Conservation (phyloP, 1,140 invertebrate species). For the Hyles euphorbiae region DNA sequence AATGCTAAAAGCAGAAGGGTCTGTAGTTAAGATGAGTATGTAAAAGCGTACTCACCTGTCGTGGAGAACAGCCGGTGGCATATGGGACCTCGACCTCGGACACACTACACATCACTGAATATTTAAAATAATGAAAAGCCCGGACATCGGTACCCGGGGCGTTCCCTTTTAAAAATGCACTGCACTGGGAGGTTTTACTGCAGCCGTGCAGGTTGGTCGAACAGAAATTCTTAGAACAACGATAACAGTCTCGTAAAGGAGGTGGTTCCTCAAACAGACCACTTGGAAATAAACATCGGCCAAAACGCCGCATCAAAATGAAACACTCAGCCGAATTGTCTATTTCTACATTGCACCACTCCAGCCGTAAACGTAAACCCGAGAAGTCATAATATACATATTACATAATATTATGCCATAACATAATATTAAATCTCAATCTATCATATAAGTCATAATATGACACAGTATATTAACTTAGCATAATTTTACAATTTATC, state of each 20-base stretch:
- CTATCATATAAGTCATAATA: no score
- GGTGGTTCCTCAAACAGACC: conserved; percentile 35
- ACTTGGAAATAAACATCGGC: conserved; percentile 33
- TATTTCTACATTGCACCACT: no score
- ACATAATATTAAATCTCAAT: no score
- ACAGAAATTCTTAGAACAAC: conserved; percentile 45
- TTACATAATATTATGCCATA: no score
- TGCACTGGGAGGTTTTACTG: conserved; percentile 61
- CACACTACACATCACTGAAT: conserved; percentile 64
- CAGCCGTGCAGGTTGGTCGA: conserved; percentile 60
- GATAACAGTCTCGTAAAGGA: conserved; percentile 58
- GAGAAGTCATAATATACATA: no score
- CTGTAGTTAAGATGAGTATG: conserved; percentile 4
- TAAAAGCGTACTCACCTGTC: conserved; percentile 46
- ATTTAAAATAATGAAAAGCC: conserved; percentile 71
- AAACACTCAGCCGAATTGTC: conserved; percentile 9
- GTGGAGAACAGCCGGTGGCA: conserved; percentile 14
- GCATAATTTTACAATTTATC: conserved; percentile 7
- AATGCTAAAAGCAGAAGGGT: conserved; percentile 24
- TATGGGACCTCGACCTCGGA: conserved; percentile 28
- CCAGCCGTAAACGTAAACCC: no score
- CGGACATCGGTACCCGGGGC: conserved; percentile 45
- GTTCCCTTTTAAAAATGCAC: conserved; percentile 71
- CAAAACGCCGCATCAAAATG: conserved; percentile 20
- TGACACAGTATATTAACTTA: background rate